Evolutionary conservation across 2,113 vertebrate genomes (phyloP).

Genomic region (Pyrgilauda ruficollis): DNA sequence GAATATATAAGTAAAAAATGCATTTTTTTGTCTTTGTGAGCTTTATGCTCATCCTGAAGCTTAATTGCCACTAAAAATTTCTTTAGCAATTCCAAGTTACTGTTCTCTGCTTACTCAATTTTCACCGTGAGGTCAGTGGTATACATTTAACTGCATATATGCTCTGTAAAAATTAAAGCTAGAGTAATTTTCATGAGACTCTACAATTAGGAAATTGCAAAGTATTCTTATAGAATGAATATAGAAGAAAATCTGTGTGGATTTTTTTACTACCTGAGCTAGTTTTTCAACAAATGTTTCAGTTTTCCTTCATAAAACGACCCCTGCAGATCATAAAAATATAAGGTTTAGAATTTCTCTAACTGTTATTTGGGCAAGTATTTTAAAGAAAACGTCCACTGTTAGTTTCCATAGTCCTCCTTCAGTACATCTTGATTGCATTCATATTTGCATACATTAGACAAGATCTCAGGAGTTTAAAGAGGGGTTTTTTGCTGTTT

Average conservation of each 20-base stretch:
- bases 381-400: not conserved
- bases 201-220: not conserved
- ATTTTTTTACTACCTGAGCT: not conserved
- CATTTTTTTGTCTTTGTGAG: not conserved
- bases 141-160: not conserved
- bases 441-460: not conserved
- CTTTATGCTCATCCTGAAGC: not conserved
- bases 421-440: not conserved
- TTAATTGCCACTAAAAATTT: not conserved
- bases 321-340: not conserved
- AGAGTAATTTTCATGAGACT: not conserved
- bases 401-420: not conserved
- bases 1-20: not conserved
- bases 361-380: not conserved
- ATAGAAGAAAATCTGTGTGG: not conserved
- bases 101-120: not conserved
- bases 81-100: not conserved
- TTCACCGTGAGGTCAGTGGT: not conserved
- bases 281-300: not conserved
- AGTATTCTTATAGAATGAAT: not conserved
- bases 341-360: not conserved
- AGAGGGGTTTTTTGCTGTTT: rapidly evolving
- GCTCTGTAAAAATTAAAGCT: not conserved
- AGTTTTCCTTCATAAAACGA: not conserved
- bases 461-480: rapidly evolving